Evolutionary conservation across 2,888 invertebrate genomes (phyloP).

Genomic region (Pinctada fucata): DNA sequence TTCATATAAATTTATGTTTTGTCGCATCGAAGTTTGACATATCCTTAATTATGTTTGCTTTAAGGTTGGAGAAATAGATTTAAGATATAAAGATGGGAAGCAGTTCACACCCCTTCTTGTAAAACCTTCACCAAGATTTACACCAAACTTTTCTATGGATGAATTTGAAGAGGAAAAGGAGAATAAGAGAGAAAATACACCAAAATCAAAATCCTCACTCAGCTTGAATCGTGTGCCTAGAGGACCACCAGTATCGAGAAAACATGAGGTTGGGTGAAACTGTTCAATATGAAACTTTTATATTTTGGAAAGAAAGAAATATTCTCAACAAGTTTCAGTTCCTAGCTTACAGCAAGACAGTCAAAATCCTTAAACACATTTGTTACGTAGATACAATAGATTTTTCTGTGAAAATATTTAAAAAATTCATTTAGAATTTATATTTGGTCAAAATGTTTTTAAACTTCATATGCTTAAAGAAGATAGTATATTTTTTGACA

Average conservation of each 20-base stretch:
- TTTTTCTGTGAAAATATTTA: background rate
- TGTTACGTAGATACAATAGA: background rate
- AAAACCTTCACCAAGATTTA: constrained; percentile 55
- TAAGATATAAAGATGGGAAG: constrained; percentile 24
- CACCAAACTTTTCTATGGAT: constrained; percentile 29
- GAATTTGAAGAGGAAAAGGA: constrained; percentile 15
- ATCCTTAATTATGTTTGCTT: background rate
- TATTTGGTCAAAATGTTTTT: no score
- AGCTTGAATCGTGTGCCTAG: constrained; percentile 49
- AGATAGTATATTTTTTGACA: constrained; percentile 7
- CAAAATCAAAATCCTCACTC: constrained; percentile 17
- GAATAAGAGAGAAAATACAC: background rate
- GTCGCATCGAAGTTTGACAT: no score
- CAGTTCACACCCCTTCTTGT: constrained; percentile 51
- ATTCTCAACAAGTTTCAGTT: no score
- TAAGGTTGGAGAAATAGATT: constrained; percentile 30
- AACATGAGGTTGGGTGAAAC: constrained; percentile 18
- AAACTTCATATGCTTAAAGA: background rate
- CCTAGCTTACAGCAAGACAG: no score
- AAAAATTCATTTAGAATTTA: background rate
- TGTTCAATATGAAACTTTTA: no score
- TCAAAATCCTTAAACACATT: no score
- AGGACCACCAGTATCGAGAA: constrained; percentile 47
- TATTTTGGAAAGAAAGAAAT: no score
- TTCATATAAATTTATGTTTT: background rate